Evolutionary conservation across 2,113 vertebrate genomes (phyloP), one percentile per base, ranked within the genome.

Genomic region (Nerophis ophidion): DNA sequence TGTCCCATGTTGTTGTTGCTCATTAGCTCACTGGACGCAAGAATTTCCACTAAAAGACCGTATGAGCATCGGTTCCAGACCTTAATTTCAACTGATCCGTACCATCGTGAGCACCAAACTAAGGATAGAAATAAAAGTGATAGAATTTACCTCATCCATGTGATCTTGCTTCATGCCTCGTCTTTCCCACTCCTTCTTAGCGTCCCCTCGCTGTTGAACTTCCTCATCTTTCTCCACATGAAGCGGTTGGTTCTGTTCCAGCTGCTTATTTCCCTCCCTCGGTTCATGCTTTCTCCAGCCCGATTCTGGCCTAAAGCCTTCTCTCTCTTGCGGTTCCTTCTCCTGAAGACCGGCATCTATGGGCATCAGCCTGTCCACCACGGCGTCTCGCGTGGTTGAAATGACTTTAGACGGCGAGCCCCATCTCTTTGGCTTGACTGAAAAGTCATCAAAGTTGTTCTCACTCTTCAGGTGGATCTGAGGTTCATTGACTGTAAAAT

Each of bases 371-470:
- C 5, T 0, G 1, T 61, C 60, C 14, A 2, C 8, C 13, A 42
- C 48, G 35, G 54, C 2, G 36, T 56, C 54, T n/a, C 36, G 16
- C 19, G 36, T 14, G 16, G 6, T 56, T 16, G 7, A 10, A 13
- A 74, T 55, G 10, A 4, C 35, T 68, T 61, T 80, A 1, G 49
- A 33, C 42, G 6, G 19, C 3, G 79, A 70, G 15, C 72, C 71
- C 77, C 85, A 74, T 50, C 57, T 76, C 45, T 46, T 56, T 1
- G 80, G 74, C 63, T 81, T 89, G 57, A 87, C 87, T 0, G 89
- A 91, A 40, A 84, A 88, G 50, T 86, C 86, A 0, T 86, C 83
- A 54, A 75, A 87, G 1, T 86, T 83, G 0, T 80, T 81, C 47
- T 73, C 83, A 2, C 74, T 74, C 16, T 74, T 74, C 16, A 74